Percentiles rank a stretch among this genome's conserved stretches.
These are phyloP conservation scores for Radopholus similis DNA, from an alignment of 1,140 invertebrate genomes.

Conservation along the genomic window DNA sequence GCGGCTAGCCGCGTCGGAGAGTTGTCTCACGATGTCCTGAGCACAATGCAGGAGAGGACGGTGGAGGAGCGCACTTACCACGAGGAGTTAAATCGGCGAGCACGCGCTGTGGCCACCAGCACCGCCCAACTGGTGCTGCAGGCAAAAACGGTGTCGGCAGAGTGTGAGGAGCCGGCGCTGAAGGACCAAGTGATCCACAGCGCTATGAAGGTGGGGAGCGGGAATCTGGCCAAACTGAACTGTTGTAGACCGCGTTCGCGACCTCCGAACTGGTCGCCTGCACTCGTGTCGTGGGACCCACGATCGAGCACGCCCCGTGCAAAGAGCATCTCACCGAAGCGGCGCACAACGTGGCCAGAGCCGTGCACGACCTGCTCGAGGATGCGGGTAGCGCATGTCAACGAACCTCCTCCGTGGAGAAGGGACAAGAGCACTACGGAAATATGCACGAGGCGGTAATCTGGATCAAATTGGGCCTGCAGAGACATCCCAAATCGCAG, in stretches of 20 bases:
- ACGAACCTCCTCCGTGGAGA: conserved; percentile 26
- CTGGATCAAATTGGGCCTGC: too few relatives aligned
- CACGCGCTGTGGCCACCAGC: conserved; percentile 54
- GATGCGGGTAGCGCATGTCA: conserved; percentile 72
- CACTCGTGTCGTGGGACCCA: conserved; percentile 76
- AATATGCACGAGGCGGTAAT: conserved; percentile 78
- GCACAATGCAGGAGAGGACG: conserved; percentile 86
- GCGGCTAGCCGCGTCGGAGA: conserved; percentile 92
- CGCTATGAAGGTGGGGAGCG: conserved; percentile 66
- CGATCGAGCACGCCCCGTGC: conserved; percentile 81
- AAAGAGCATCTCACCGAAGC: conserved; percentile 88
- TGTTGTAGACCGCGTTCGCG: conserved; percentile 81
- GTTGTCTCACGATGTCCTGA: conserved; percentile 85
- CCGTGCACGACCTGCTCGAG: conserved; percentile 82
- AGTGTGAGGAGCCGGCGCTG: conserved; percentile 68
- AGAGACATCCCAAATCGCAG: too few relatives aligned
- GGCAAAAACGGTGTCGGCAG: conserved; percentile 69
- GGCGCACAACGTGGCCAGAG: conserved; percentile 77
- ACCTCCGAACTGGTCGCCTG: conserved; percentile 96
- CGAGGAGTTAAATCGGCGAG: conserved; percentile 52
- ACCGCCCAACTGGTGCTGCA: conserved; percentile 73
- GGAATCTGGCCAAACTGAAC: too few relatives aligned
- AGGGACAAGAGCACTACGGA: conserved; percentile 66
- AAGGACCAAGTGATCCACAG: conserved; percentile 70
- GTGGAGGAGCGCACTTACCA: conserved; percentile 67